Conservation (phyloP, 1,140 invertebrate species). For the Trichomalopsis sarcophagae region DNA sequence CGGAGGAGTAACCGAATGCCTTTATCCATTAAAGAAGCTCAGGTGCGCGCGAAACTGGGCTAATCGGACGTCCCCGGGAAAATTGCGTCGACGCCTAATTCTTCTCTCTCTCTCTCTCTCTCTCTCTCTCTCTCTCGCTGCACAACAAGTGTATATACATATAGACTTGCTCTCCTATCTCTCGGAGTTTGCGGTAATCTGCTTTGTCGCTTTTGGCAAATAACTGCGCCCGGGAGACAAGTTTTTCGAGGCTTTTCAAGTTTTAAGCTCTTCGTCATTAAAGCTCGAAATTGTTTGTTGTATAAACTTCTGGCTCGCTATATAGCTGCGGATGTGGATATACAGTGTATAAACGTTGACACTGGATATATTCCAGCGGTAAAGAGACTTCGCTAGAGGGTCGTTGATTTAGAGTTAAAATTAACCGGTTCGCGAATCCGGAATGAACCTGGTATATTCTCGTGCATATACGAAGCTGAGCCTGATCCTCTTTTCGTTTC, state of each 20-base stretch:
- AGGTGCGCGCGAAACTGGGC: background rate
- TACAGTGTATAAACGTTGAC: too few relatives aligned
- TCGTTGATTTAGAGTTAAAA: background rate
- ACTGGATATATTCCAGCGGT: background rate
- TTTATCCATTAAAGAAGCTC: background rate
- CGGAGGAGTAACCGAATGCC: too few relatives aligned
- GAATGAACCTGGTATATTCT: too few relatives aligned
- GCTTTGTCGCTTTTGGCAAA: background rate
- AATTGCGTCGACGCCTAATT: background rate
- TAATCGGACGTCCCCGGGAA: background rate
- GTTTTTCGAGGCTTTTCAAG: too few relatives aligned
- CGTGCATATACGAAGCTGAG: background rate
- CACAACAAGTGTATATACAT: too few relatives aligned
- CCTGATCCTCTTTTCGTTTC: too few relatives aligned
- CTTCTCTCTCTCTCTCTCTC: background rate
- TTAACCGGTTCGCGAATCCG: background rate
- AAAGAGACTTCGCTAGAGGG: background rate
- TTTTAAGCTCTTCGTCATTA: too few relatives aligned
- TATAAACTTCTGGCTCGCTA: too few relatives aligned
- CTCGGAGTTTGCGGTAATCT: background rate
- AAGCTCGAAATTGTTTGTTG: too few relatives aligned
- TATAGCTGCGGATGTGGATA: too few relatives aligned
- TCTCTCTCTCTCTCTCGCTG: too few relatives aligned
- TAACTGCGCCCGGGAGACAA: background rate
- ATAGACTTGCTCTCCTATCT: too few relatives aligned